Base-by-base conservation (phyloP, 2,888 invertebrate species). In the Chloroclysta siterata region DNA sequence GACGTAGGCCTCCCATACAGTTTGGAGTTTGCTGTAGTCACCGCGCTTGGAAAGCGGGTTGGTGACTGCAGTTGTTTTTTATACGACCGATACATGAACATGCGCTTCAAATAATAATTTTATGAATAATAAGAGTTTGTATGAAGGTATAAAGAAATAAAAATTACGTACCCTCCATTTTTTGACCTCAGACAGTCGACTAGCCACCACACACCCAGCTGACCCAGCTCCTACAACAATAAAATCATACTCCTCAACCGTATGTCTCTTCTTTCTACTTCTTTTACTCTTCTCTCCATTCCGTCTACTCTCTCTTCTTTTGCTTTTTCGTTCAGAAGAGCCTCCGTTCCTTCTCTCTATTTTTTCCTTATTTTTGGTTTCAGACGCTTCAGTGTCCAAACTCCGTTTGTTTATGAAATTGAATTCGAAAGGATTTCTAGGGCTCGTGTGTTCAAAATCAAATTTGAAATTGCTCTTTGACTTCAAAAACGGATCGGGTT, bases 191-290 rank as follows among this genome's bases (percentile, higher is more conserved):
- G 95, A 92, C 0, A 95, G 82, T 13, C 95, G 89, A 81, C 94
- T 95, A 0, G 95, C 95, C 15, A 95, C 76, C 33, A 95, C 95
- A 77, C 95, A 95, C 0, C 95, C 95, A 0, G 95, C 95, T 6
- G 95, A 95, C 0, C 95, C 95, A 0, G 94, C 95, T 15, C 95
- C 95, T 42, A 95, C 94, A 55, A 95, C 85, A 60, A 95, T 94
- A 70, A 95, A 96, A 73, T 95, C 95, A 75, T 86, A 94, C 50
- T 91, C 88, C 69, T 91, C 88, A 47, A 75, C 55, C 5, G 71
- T 65, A 0, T 81, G 78, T 28, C 87, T 85, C 65, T 78, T 88
- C 47, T 68, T 82, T 47, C 85, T 79, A 4, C 60, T 77, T 47
- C 72, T 81, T 11, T 56, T 72, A 41, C 66, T 72, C 15, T 70